phyloP scores from a whole-genome alignment of 2,113 vertebrate genomes.

The Felis chaus region DNA sequence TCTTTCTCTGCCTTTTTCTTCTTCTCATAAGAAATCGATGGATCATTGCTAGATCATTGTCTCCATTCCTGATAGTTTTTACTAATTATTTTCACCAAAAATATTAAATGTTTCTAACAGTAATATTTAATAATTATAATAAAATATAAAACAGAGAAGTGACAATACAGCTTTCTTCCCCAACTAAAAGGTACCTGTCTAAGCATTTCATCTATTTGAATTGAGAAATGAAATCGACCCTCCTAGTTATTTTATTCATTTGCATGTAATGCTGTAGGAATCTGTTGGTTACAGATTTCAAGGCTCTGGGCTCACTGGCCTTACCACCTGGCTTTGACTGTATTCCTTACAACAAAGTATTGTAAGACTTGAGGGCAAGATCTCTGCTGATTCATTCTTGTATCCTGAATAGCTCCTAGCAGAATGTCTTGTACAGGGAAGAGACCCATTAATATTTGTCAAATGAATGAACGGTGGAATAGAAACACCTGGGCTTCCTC shows the following conservation, averaged over 20 bases:
- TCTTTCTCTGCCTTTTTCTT: background rate
- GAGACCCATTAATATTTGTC: conserved; percentile 63
- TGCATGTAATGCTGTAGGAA: background rate
- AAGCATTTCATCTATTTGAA: conserved; percentile 20
- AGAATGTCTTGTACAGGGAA: conserved; percentile 46
- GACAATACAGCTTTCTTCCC: background rate
- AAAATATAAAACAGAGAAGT: background rate
- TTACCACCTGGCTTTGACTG: conserved; percentile 51
- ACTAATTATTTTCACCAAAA: background rate
- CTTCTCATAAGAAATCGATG: background rate
- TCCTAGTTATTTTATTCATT: background rate
- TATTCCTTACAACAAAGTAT: conserved; percentile 33
- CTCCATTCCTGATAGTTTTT: background rate
- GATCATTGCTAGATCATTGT: background rate
- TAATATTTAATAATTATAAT: background rate
- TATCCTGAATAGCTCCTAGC: conserved; percentile 39
- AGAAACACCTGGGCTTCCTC: background rate
- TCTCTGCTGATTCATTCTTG: conserved; percentile 36
- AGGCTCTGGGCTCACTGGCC: background rate
- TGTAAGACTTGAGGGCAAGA: conserved; percentile 6
- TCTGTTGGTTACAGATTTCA: background rate
- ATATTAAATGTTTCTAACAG: background rate
- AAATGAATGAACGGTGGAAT: conserved; percentile 52
- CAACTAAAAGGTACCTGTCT: background rate
- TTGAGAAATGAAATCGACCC: background rate